Percentiles rank a stretch among this genome's conserved stretches.
phyloP scores from a whole-genome alignment of 2,113 vertebrate genomes.

The Onychostoma macrolepis region DNA sequence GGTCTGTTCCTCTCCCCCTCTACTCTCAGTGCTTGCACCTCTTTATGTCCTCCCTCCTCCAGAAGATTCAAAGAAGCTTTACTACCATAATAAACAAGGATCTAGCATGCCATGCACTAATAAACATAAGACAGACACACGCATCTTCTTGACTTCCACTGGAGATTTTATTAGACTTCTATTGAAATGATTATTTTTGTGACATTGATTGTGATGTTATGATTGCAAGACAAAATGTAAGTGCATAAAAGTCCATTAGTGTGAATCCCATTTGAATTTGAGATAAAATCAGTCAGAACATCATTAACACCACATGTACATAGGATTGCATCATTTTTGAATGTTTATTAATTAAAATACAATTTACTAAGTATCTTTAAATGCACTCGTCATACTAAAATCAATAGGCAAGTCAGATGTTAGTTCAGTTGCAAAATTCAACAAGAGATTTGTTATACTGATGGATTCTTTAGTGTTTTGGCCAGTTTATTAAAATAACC shows the following conservation, averaged over 20 bases:
- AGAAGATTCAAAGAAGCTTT: slow-evolving; percentile 3
- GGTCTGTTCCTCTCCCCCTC: slow-evolving; percentile 64
- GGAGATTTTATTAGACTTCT: not conserved
- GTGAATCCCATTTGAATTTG: not conserved
- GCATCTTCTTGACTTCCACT: not conserved
- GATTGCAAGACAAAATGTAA: not conserved
- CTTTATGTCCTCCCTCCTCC: not conserved
- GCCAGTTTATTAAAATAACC: not conserved
- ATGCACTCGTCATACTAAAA: not conserved
- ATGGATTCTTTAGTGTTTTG: not conserved
- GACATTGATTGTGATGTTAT: not conserved
- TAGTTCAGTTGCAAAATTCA: not conserved
- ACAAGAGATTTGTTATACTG: not conserved
- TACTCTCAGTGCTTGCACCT: not conserved
- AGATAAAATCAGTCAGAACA: not conserved
- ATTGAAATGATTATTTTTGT: not conserved
- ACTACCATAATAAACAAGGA: not conserved
- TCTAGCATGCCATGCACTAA: not conserved
- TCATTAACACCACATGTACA: not conserved
- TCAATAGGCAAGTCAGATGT: not conserved
- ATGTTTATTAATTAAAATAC: not conserved
- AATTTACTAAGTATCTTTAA: not conserved
- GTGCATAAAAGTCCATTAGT: not conserved
- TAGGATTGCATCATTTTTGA: not conserved
- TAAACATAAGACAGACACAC: not conserved